Evolutionary conservation across 2,113 vertebrate species (phyloP).

Genomic region (Phrynosoma blainvillii): DNA sequence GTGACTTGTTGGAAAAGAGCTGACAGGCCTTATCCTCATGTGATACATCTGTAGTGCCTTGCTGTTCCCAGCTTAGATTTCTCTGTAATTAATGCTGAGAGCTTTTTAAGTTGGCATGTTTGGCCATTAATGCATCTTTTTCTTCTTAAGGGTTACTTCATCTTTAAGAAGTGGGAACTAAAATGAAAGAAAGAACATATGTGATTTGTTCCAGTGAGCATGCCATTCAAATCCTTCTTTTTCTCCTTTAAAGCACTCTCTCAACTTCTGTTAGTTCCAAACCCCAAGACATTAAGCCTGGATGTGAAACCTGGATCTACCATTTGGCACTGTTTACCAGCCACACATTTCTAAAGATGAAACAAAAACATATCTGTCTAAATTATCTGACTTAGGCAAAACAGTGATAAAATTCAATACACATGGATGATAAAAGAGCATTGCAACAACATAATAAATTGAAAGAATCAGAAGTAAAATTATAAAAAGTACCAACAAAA

Average conservation of each 20-base stretch:
- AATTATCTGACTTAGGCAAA: constrained; percentile 13
- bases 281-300: background rate
- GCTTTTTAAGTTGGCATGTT: constrained; percentile 57
- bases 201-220: background rate
- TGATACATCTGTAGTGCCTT: constrained; percentile 20
- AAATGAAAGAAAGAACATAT: constrained; percentile 46
- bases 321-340: constrained; percentile 19
- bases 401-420: constrained; percentile 25
- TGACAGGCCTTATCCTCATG: constrained; percentile 35
- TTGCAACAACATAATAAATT: background rate
- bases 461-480: constrained; percentile 5
- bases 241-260: constrained; percentile 22
- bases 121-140: constrained; percentile 41
- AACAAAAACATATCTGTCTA: constrained; percentile 20
- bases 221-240: constrained; percentile 19
- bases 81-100: constrained; percentile 25
- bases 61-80: constrained; percentile 34
- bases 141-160: constrained; percentile 55
- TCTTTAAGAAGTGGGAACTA: constrained; percentile 36
- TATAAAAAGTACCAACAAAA: background rate
- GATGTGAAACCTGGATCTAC: constrained; percentile 23
- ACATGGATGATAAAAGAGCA: constrained; percentile 11
- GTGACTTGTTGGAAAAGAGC: constrained; percentile 37
- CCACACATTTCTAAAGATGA: constrained; percentile 16
- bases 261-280: constrained; percentile 22